Conservation (phyloP, 2,797 vertebrate species). For the Myotis findleyi region DNA sequence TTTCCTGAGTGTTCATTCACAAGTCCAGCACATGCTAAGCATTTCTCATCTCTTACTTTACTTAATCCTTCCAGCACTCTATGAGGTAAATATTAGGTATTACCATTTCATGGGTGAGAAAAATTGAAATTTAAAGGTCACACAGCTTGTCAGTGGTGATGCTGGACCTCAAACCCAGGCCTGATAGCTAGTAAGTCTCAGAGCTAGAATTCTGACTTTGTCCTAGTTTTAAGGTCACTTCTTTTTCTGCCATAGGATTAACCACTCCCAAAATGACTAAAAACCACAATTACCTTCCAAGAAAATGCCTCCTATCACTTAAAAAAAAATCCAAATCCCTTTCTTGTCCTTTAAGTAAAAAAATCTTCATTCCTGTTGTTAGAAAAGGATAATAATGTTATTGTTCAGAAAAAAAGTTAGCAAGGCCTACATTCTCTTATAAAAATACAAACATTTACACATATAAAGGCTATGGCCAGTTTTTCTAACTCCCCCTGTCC, state of each 20-base stretch:
- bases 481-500: background rate
- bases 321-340: background rate
- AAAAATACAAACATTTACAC: background rate
- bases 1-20: background rate
- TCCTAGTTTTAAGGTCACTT: background rate
- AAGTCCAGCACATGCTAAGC: background rate
- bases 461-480: background rate
- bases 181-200: background rate
- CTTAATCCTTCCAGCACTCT: background rate
- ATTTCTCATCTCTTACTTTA: background rate
- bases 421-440: background rate
- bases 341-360: conserved; percentile 19
- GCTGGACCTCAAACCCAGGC: background rate
- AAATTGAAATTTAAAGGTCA: background rate
- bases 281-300: background rate
- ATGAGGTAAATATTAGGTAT: background rate
- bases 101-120: background rate
- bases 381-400: conserved; percentile 16
- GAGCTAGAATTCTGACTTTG: background rate
- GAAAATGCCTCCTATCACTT: background rate
- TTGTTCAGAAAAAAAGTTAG: background rate
- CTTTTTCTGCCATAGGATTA: background rate
- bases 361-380: background rate
- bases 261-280: background rate
- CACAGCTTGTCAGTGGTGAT: background rate